These are phyloP conservation scores for Bacillus rossius DNA, from an alignment of 1,140 invertebrate species.

Conservation along the genomic window DNA sequence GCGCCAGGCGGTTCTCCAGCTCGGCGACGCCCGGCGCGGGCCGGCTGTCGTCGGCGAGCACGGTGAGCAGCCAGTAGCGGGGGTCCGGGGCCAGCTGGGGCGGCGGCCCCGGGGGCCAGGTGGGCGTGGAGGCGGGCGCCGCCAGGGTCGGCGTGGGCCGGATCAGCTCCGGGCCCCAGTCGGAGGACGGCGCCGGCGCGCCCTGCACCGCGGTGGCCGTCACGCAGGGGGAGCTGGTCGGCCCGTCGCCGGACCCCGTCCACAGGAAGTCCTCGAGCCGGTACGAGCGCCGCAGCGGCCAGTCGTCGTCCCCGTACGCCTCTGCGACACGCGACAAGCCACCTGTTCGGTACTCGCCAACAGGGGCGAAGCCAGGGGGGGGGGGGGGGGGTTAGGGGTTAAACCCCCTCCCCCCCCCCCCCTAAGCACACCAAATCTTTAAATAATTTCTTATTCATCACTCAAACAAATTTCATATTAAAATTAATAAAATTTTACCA, in stretches of 20 bases:
- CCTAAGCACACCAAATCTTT: too few relatives aligned
- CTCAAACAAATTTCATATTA: too few relatives aligned
- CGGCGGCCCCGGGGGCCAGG: background rate
- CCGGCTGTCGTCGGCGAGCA: constrained; percentile 47
- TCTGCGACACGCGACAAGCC: constrained; percentile 20
- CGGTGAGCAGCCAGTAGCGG: constrained; percentile 76
- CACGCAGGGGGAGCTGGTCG: constrained; percentile 31
- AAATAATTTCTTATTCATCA: too few relatives aligned
- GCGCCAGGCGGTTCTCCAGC: constrained; percentile 44
- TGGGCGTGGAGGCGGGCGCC: constrained; percentile 9
- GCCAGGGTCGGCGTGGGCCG: background rate
- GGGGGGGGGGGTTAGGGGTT: too few relatives aligned
- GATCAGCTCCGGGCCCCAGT: background rate
- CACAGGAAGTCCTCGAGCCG: constrained; percentile 78
- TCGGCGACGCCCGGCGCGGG: constrained; percentile 36
- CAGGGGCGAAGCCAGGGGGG: too few relatives aligned
- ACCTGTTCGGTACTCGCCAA: too few relatives aligned
- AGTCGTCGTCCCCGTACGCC: constrained; percentile 43
- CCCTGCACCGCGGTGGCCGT: constrained; percentile 43
- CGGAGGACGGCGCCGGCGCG: constrained; percentile 21
- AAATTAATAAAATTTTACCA: too few relatives aligned
- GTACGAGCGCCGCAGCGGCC: constrained; percentile 51
- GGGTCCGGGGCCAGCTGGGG: constrained; percentile 42
- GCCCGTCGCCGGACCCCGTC: constrained; percentile 75
- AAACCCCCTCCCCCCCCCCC: too few relatives aligned